Evolutionary conservation across 64 coral and sea anemone genomes (phyloP), one percentile per base, ranked within the genome.

Genomic region (Acropora tenuis): DNA sequence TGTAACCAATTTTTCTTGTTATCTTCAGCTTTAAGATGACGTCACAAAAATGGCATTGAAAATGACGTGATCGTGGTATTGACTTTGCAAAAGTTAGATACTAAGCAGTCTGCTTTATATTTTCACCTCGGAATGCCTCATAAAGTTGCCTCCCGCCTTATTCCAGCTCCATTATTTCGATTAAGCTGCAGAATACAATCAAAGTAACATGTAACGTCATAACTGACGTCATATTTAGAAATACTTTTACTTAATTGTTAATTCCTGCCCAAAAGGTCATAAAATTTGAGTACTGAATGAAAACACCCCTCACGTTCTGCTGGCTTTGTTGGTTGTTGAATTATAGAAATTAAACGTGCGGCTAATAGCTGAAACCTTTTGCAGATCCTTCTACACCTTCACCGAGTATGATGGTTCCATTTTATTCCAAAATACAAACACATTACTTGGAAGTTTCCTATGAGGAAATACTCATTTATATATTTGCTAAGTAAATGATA

Each of bases 251-350:
- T 73, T 73, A 41, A 20, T 73, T 73, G 19, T 19, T 69, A 69
- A 18, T 69, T 69, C 12, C 66, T 69, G 66, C 66, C 13, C 66
- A 19, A 20, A 73, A 41, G 30, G 69, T 41, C 69, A 73, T 41
- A 42, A 73, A 73, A 73, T 73, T 73, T 73, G 69, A 73, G 9
- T 30, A 41, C 69, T 73, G 69, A 73, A 73, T 73, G 69, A 73
- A 73, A 73, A 68, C 69, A 73, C 30, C 30, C 19, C 69, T 73
- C 41, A 73, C 20, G n/a, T 73, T 41, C 69, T 73, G 30, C 30
- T 73, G 69, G 9, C 69, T 73, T 73, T 41, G 41, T 73, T 41
- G 41, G 69, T 0, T 73, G 69, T 73, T 73, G n/a, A 41, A 73
- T 41, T 73, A 4, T 73, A 8, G 19, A 19, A 68, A 68, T 68